Evolutionary conservation across 1,140 invertebrate species (phyloP), one percentile per base, ranked within the genome.

Genomic region (Danaus melanippus): DNA sequence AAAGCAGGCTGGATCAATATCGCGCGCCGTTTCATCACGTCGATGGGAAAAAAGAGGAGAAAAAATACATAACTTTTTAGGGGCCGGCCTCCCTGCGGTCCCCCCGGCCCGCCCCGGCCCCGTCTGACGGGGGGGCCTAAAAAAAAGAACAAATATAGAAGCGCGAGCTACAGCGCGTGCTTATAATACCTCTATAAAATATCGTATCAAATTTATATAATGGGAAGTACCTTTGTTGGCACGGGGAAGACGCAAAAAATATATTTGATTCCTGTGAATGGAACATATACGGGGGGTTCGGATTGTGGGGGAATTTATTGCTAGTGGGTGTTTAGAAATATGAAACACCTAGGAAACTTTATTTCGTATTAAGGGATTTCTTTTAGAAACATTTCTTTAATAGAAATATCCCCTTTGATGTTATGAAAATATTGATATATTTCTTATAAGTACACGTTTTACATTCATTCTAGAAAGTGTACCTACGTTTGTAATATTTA

Each of bases 61-160:
- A 81, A 83, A 86, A 86, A 84, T 86, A 86, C 74, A 86, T 83
- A 83, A 84, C 77, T 83, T 84, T 86, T 86, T 86, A 84, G 77
- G 79, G 78, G 80, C 68, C 71, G 70, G 60, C 70, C 70, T 66
- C 70, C 74, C 67, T 64, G 56, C 60, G 59, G 57, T 67, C 47
- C 62, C 60, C 60, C 64, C 52, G 51, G 63, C 67, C 64, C 66
- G 54, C 66, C 65, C 57, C 60, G 52, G 53, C 59, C 53, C 21
- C 21, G 21, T 59, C 55, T 49, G 47, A 47, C 44, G 60, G 57
- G 73, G 64, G 63, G 62, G 40, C n/a, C 7, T 54, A 67, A 65
- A 75, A 71, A 72, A 81, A 79, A 76, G 62, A 71, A 71, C 67
- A 75, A 76, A 77, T 32, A 75, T 76, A 71, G 73, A 64, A 39